Evolutionary conservation across 1,140 invertebrate species (phyloP).

Genomic region (Megathymus violae): DNA sequence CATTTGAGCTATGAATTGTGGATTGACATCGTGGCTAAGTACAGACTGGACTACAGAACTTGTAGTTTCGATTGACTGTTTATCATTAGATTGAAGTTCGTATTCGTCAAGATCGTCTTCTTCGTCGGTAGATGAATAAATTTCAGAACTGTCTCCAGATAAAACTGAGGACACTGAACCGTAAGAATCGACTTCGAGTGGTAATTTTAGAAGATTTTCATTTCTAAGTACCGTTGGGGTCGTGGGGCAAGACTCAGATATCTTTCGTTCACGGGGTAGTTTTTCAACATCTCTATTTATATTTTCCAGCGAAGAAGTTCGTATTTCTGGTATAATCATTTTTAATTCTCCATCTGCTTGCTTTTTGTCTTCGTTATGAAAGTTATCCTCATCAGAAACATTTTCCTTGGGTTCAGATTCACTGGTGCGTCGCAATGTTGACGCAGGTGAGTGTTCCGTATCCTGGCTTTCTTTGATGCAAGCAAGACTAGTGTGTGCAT

Average conservation of each 20-base stretch:
- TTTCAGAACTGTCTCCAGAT: conserved; percentile 77
- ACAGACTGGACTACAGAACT: conserved; percentile 84
- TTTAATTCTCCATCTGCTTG: conserved; percentile 17
- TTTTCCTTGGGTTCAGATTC: conserved; percentile 70
- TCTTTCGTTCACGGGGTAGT: conserved; percentile 50
- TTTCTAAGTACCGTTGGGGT: conserved; percentile 67
- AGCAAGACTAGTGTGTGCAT: conserved; percentile 85
- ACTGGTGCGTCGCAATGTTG: conserved; percentile 72
- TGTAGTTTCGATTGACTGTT: conserved; percentile 79
- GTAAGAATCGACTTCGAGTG: conserved; percentile 66
- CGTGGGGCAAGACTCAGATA: conserved; percentile 77
- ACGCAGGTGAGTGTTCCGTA: conserved; percentile 74
- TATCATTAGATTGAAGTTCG: conserved; percentile 65
- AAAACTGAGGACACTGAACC: conserved; percentile 75
- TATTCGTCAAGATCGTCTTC: conserved; percentile 72
- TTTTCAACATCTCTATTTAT: conserved; percentile 58
- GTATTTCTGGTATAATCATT: conserved; percentile 61
- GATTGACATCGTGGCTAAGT: conserved; percentile 66
- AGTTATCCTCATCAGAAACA: conserved; percentile 53
- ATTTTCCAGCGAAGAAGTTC: conserved; percentile 69
- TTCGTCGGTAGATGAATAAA: conserved; percentile 75
- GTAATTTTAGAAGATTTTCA: conserved; percentile 73
- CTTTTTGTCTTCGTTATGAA: conserved; percentile 3
- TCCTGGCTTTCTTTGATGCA: conserved; percentile 85
- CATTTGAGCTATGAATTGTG: conserved; percentile 68